phyloP scores from a whole-genome alignment of 1,140 invertebrate species.

The Trypoxylus dichotomus region DNA sequence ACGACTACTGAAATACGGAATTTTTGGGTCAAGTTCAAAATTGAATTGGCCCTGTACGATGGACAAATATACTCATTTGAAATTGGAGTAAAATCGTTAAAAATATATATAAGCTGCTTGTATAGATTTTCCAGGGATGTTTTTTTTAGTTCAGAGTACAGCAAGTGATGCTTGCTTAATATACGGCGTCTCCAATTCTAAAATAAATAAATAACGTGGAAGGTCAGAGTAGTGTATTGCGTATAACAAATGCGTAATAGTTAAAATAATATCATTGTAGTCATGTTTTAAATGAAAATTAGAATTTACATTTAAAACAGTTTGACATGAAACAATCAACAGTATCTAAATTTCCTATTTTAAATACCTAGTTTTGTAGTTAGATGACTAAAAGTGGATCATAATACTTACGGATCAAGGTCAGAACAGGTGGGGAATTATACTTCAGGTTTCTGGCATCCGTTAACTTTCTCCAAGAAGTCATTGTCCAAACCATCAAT shows the following conservation, averaged over 20 bases:
- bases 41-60: background rate
- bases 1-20: background rate
- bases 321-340: too few relatives aligned
- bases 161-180: background rate
- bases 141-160: background rate
- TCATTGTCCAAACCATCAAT: conserved; percentile 4
- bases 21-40: background rate
- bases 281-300: too few relatives aligned
- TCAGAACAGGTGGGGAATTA: conserved; percentile 11
- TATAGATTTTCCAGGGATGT: background rate
- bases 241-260: too few relatives aligned
- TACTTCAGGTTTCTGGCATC: conserved; percentile 4
- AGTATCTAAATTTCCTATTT: background rate
- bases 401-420: conserved; percentile 23
- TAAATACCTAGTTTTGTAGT: conserved; percentile 1
- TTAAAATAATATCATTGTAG: too few relatives aligned
- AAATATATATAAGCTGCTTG: background rate
- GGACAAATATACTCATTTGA: background rate
- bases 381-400: conserved; percentile 4
- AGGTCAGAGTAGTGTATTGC: background rate
- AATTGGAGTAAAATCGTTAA: background rate
- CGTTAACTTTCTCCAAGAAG: conserved; percentile 2
- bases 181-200: background rate
- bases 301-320: too few relatives aligned
- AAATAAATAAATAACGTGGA: background rate